phyloP scores from a whole-genome alignment of 1,140 invertebrate genomes.

The Ooceraea biroi region DNA sequence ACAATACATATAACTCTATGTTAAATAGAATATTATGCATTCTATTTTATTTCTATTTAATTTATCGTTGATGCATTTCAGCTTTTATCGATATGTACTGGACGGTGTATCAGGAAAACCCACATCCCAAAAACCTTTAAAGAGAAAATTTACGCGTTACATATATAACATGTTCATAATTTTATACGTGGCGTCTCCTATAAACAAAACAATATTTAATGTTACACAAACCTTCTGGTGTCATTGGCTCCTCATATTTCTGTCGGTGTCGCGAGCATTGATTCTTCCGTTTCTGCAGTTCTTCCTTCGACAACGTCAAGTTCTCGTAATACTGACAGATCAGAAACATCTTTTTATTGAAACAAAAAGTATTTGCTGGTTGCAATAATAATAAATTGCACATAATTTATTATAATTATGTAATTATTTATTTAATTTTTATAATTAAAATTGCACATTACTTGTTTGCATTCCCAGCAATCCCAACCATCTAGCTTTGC shows the following conservation, averaged over 20 bases:
- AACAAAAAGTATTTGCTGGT: constrained; percentile 39
- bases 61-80: background rate
- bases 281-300: constrained; percentile 81
- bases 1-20: no score
- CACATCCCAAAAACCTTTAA: constrained; percentile 82
- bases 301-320: constrained; percentile 78
- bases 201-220: constrained; percentile 36
- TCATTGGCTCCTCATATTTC: constrained; percentile 79
- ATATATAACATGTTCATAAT: constrained; percentile 1
- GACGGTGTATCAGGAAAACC: constrained; percentile 75
- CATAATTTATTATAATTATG: constrained; percentile 33
- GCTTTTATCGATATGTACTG: constrained; percentile 15
- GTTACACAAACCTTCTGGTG: constrained; percentile 81
- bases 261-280: constrained; percentile 85
- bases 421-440: no score
- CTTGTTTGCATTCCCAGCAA: constrained; percentile 83
- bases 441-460: no score
- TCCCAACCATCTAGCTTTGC: constrained; percentile 81
- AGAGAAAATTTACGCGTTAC: constrained; percentile 59
- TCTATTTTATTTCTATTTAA: background rate
- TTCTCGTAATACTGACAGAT: constrained; percentile 82
- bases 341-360: background rate
- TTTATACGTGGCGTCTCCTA: background rate
- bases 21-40: background rate
- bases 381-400: no score